These are phyloP conservation scores for Slavum lentiscoides DNA, from an alignment of 2,888 invertebrate species.

Conservation along the genomic window DNA sequence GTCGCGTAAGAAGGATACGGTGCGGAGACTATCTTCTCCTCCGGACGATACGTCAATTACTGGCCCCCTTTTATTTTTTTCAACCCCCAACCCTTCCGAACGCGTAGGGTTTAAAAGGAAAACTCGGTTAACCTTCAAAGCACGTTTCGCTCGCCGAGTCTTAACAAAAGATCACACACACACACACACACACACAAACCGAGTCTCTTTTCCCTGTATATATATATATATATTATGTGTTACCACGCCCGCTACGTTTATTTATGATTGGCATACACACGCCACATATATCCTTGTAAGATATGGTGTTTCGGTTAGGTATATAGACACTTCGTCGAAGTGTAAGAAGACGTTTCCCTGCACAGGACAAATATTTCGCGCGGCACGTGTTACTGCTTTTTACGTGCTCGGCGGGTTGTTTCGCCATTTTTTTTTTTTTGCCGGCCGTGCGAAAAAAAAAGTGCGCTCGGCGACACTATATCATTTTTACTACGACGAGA, in stretches of 20 bases:
- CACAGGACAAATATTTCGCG: constrained; percentile 32
- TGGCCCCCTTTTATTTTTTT: neutral
- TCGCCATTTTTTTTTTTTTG: neutral
- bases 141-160: constrained; percentile 36
- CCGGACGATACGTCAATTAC: constrained; percentile 49
- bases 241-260: neutral
- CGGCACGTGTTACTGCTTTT: constrained; percentile 38
- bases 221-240: neutral
- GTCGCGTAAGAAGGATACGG: neutral
- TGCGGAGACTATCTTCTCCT: neutral
- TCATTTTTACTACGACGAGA: constrained; percentile 36
- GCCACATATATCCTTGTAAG: constrained; percentile 27
- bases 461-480: constrained; percentile 29
- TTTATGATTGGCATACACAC: constrained; percentile 45
- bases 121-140: constrained; percentile 51
- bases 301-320: constrained; percentile 40
- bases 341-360: constrained; percentile 32
- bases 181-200: too few species aligned
- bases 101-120: constrained; percentile 42
- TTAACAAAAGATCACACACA: constrained; percentile 47
- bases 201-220: constrained; percentile 17
- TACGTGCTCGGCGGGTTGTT: constrained; percentile 9
- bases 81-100: too few species aligned
- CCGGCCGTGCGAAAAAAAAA: constrained; percentile 9
- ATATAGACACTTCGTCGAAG: constrained; percentile 10